These are phyloP conservation scores for Ceratosolen solmsi DNA, from an alignment of 1,140 invertebrate genomes.

Conservation along the genomic window DNA sequence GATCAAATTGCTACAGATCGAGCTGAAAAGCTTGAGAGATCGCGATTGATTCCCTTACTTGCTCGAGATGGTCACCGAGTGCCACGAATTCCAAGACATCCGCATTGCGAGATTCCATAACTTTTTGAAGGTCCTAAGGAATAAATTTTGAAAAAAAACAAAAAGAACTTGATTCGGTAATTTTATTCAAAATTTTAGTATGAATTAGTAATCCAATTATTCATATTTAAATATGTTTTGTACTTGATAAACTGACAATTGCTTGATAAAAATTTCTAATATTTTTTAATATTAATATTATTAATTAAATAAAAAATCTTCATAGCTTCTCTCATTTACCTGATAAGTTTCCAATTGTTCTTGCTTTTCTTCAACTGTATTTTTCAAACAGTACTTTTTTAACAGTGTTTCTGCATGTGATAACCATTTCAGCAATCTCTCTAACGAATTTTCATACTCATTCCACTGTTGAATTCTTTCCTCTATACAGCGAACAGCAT, in stretches of 20 bases:
- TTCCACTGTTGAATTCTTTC: conserved; percentile 91
- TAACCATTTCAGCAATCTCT: conserved; percentile 87
- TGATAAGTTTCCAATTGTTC: conserved; percentile 93
- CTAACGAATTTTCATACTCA: conserved; percentile 90
- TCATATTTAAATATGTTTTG: too few species aligned
- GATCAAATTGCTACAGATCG: conserved; percentile 28
- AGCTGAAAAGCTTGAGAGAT: conserved; percentile 43
- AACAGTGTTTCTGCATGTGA: conserved; percentile 88
- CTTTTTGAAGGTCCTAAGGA: conserved; percentile 82
- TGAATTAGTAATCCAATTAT: too few species aligned
- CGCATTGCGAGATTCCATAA: conserved; percentile 80
- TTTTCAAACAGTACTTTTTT: conserved; percentile 89
- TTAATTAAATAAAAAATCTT: background rate
- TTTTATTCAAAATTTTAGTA: background rate
- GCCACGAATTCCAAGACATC: conserved; percentile 83
- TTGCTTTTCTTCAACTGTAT: conserved; percentile 91
- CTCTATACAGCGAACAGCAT: conserved; percentile 85
- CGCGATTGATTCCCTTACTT: conserved; percentile 79
- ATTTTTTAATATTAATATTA: too few species aligned
- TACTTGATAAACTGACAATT: too few species aligned
- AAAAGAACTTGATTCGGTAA: background rate
- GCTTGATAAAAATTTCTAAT: too few species aligned
- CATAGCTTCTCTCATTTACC: conserved; percentile 74
- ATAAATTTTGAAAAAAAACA: conserved; percentile 67
- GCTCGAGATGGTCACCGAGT: conserved; percentile 86